Base-by-base conservation (phyloP, 2,888 invertebrate species). In the Polydesmus complanatus region DNA sequence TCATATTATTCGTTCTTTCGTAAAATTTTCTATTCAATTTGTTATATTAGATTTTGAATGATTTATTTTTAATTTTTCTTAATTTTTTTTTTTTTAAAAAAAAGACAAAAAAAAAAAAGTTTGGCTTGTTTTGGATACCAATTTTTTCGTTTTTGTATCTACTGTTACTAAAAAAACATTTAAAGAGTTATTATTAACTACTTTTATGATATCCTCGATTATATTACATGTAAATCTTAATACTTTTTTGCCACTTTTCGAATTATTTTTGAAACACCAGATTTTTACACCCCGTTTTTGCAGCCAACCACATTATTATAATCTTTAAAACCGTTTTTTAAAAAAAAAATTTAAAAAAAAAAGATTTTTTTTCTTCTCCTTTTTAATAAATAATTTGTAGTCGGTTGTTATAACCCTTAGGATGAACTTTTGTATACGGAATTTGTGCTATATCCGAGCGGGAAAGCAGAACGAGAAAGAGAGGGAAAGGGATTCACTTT, bases 191-290 rank as follows among this genome's bases (percentile, higher is more conserved):
- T 37, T 37, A 37, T 37, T 37, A 37, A 37, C 37, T 37, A 37
- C 37, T 37, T 37, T 37, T 37, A 37, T 14, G 37, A 37, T 37
- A 37, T 8, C 5, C 37, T 37, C 37, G 37, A 37, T 37, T 37
- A 37, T 37, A 37, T 37, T 37, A 37, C 14, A 37, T 37, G 14
- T 8, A 37, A 8, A 37, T 37, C 37, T 37, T 37, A 37, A 37
- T 37, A 37, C 37, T 37, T 37, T 37, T 37, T 37, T 37, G 37
- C 37, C 37, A 37, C 37, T 37, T 37, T 37, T 37, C 14, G 37
- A 57, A 57, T 57, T 57, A 57, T 57, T 57, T 57, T 57, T 57
- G 47, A 48, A 37, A 37, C 37, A 57, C 57, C 22, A 57, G 37
- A 49, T 57, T 57, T 57, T 57, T 57, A 57, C 57, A 57, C 48